phyloP scores from a whole-genome alignment of 2,888 invertebrate genomes.

The Parapristionchus giblindavisi region DNA sequence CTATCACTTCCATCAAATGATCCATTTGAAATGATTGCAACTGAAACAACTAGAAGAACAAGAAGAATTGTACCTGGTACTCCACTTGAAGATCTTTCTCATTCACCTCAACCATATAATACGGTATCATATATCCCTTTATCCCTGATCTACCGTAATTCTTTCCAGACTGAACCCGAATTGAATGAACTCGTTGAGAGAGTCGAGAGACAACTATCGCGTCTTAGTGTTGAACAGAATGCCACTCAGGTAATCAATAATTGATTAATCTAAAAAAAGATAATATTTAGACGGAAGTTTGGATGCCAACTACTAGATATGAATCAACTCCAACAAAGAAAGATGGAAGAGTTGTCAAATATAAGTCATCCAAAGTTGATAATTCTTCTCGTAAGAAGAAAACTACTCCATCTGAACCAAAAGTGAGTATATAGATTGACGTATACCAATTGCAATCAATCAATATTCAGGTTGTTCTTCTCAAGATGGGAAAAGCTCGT shows the following conservation, averaged over 20 bases:
- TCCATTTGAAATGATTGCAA: neutral
- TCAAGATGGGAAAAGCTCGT: constrained; percentile 24
- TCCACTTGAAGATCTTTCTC: constrained; percentile 22
- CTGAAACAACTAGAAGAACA: no score
- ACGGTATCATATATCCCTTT: neutral
- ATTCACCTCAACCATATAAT: no score
- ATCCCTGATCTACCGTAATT: neutral
- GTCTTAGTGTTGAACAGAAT: no score
- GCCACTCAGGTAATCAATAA: constrained; percentile 30
- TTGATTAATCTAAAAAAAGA: neutral
- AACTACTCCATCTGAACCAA: no score
- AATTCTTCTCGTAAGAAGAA: no score
- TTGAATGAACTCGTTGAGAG: constrained; percentile 15
- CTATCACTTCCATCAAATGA: neutral
- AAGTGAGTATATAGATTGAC: no score
- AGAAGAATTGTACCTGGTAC: constrained; percentile 33
- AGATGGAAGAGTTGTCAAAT: constrained; percentile 29
- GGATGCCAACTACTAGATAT: constrained; percentile 8
- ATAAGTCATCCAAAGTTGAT: constrained; percentile 1
- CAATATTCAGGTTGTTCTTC: constrained; percentile 26
- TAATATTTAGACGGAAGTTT: constrained; percentile 8
- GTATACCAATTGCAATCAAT: no score
- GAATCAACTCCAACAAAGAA: constrained; percentile 1
- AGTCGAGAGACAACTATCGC: constrained; percentile 29
- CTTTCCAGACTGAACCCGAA: neutral